Conservation (phyloP, 2,797 vertebrate genomes). For the Acrossocheilus fasciatus region DNA sequence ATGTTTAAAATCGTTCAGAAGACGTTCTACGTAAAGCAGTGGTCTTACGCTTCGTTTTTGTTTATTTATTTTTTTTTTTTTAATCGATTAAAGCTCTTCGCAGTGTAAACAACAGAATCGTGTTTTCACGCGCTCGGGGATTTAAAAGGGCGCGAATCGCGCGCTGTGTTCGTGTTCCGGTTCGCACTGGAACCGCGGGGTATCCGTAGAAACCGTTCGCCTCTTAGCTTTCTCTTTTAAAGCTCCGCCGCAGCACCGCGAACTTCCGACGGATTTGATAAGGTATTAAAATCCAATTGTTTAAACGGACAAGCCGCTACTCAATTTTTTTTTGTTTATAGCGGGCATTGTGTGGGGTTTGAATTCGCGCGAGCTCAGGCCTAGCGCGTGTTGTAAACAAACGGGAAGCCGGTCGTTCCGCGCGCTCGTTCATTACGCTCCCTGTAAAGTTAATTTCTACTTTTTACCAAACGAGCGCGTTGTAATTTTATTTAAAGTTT, state of each 20-base stretch:
- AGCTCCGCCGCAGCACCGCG: constrained; percentile 38
- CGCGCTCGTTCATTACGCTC: not conserved
- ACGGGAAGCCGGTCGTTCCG: constrained; percentile 39
- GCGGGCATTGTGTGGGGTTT: not conserved
- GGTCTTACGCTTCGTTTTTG: too few species aligned
- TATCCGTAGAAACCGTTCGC: constrained; percentile 44
- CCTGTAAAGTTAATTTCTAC: not conserved
- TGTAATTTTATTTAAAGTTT: not conserved
- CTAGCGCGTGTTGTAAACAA: constrained; percentile 49
- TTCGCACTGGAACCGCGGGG: constrained; percentile 51
- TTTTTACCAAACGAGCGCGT: not conserved
- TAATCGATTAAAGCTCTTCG: not conserved
- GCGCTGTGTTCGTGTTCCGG: constrained; percentile 42
- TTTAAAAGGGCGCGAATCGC: constrained; percentile 50
- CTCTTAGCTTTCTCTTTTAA: constrained; percentile 34
- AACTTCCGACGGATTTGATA: not conserved
- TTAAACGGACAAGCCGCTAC: not conserved
- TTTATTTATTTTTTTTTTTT: not conserved
- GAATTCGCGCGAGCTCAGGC: constrained; percentile 3
- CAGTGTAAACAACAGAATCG: constrained; percentile 9
- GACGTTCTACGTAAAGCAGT: not conserved
- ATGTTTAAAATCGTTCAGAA: not conserved
- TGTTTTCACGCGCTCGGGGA: constrained; percentile 43
- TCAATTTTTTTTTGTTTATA: not conserved
- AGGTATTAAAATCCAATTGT: not conserved